Base-by-base conservation (phyloP, 2,113 vertebrate species). In the Lycaon pictus region DNA sequence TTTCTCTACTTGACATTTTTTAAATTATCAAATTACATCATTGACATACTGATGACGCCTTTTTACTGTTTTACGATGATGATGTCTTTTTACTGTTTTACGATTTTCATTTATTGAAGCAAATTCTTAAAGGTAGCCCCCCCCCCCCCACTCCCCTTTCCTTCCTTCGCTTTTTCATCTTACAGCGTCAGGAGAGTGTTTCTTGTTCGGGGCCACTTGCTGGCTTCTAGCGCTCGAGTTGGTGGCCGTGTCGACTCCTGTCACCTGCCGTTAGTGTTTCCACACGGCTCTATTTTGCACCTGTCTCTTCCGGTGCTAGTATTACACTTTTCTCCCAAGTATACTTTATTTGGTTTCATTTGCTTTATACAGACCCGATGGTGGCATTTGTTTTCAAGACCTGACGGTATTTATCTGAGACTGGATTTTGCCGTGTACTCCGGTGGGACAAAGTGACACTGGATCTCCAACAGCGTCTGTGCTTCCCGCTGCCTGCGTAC, bases 171-270 rank as follows among this genome's bases (percentile, higher is more conserved):
- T 23, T 17, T 23, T 17, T 63, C 3, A 1, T 23, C 77, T 32
- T 2, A 0, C 62, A 23, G 12, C 1, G 1, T 29, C 83, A 15
- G 5, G 2, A 1, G 1, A 17, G 12, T 10, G 22, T 27, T 79
- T 25, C 0, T 3, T 0, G 2, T 15, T 7, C 3, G 12, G n/a
- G 74, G 43, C 16, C 76, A 12, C 29, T 4, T 12, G 11, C 16
- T 11, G n/a, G 53, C 29, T 60, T 43, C 62, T 11, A 11, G 20
- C 0, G 0, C 58, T 76, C n/a, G 37, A 35, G 8, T 2, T 0
- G 20, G 22, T 2, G 37, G 76, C 60, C 5, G 3, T 0, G 0
- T 67, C 22, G 12, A 12, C n/a, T 9, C 12, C 4, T 3, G 29
- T 72, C 65, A 6, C 19, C 63, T 81, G 72, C 25, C 13, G 29